Evolutionary conservation across 2,113 vertebrate genomes (phyloP).

Genomic region (Phyllostomus hastatus): DNA sequence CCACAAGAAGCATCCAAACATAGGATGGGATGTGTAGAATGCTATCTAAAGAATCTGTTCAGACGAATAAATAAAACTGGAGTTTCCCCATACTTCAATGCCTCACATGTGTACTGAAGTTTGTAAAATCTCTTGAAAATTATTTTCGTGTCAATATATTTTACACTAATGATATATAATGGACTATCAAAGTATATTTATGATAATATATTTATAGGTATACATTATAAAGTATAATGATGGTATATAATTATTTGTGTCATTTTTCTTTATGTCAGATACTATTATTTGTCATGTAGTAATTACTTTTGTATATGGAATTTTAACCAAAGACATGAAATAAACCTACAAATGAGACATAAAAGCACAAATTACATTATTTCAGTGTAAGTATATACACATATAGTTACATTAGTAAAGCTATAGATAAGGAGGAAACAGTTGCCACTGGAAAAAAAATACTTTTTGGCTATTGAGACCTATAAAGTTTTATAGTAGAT

Average conservation of each 20-base stretch:
- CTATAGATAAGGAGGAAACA: not conserved
- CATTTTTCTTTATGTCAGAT: not conserved
- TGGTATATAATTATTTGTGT: not conserved
- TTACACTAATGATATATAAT: not conserved
- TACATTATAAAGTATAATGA: not conserved
- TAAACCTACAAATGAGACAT: not conserved
- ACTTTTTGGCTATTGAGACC: not conserved
- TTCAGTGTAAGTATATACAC: not conserved
- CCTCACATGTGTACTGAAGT: not conserved
- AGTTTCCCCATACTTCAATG: not conserved
- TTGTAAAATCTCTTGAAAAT: not conserved
- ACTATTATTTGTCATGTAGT: not conserved
- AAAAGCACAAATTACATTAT: not conserved
- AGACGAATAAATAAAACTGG: not conserved
- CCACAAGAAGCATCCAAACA: not conserved
- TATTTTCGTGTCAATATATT: not conserved
- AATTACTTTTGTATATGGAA: not conserved
- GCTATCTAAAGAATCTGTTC: not conserved
- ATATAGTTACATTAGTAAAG: not conserved
- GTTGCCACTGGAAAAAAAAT: not conserved
- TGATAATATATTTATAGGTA: not conserved
- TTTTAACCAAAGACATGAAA: not conserved
- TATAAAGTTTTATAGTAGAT: not conserved
- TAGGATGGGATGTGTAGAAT: not conserved
- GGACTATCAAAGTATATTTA: not conserved